phyloP scores from a whole-genome alignment of 1,140 invertebrate genomes.

The Maniola jurtina region DNA sequence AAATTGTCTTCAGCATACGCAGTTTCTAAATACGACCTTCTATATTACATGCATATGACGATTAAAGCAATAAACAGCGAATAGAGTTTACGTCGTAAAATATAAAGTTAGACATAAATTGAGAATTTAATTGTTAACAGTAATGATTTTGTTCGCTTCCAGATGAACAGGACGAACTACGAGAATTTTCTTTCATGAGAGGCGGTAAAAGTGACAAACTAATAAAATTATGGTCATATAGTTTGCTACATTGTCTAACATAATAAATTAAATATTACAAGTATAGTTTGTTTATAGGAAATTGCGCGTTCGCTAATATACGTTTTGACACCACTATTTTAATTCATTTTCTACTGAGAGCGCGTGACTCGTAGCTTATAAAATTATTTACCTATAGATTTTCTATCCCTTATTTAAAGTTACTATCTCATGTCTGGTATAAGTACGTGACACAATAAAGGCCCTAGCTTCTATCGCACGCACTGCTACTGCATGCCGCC shows the following conservation, averaged over 20 bases:
- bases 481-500: conserved; percentile 43
- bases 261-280: background rate
- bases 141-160: conserved; percentile 3
- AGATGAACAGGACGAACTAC: too few species aligned
- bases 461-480: conserved; percentile 8
- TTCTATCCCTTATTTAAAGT: too few species aligned
- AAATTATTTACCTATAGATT: too few species aligned
- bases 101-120: conserved; percentile 13
- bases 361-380: too few species aligned
- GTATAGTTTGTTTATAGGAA: background rate
- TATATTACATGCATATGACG: conserved; percentile 11
- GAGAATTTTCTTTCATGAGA: conserved; percentile 5
- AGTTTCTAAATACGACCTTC: conserved; percentile 5
- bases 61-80: conserved; percentile 7
- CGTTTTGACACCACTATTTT: background rate
- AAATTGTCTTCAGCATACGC: background rate
- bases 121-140: conserved; percentile 7
- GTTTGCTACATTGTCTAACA: conserved; percentile 2
- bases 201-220: conserved; percentile 8
- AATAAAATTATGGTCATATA: conserved; percentile 11
- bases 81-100: conserved; percentile 5
- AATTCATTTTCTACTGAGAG: background rate
- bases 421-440: conserved; percentile 11
- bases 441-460: conserved; percentile 22
- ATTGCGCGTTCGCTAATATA: background rate